These are phyloP conservation scores for Apis cerana DNA, from an alignment of 1,140 invertebrate genomes.

Conservation along the genomic window DNA sequence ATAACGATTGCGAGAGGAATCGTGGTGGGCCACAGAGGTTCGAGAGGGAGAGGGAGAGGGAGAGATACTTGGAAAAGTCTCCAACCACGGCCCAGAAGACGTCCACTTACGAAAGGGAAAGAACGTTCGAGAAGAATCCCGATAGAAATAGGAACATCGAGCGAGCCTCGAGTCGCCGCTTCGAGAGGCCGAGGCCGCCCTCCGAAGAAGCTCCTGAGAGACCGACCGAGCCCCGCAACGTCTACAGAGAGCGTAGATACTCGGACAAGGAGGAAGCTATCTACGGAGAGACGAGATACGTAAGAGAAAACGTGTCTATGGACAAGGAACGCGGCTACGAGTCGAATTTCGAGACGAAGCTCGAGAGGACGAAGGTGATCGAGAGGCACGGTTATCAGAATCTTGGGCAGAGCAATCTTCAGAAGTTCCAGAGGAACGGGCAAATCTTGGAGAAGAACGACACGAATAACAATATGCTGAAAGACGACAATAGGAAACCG, in stretches of 20 bases:
- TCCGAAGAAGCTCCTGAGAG: conserved; percentile 78
- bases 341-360: conserved; percentile 80
- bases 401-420: not conserved
- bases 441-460: conserved; percentile 80
- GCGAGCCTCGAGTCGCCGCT: conserved; percentile 66
- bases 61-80: conserved; percentile 72
- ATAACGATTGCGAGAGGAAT: conserved; percentile 40
- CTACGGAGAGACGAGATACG: conserved; percentile 73
- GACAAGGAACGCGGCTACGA: conserved; percentile 80
- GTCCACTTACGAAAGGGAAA: conserved; percentile 68
- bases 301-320: conserved; percentile 51
- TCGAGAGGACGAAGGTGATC: conserved; percentile 76
- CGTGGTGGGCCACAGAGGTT: conserved; percentile 15
- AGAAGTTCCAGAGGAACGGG: conserved; percentile 54
- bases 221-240: conserved; percentile 62
- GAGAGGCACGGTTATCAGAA: conserved; percentile 72
- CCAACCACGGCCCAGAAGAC: conserved; percentile 58
- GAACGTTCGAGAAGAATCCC: conserved; percentile 72
- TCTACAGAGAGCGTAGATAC: conserved; percentile 69
- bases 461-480: conserved; percentile 83
- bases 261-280: conserved; percentile 78
- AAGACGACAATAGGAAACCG: conserved; percentile 70
- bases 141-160: conserved; percentile 69
- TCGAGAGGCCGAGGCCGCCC: conserved; percentile 77
- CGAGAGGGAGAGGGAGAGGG: conserved; percentile 67